Base-by-base conservation (phyloP, 2,113 vertebrate genomes). In the Gyps fulvus region DNA sequence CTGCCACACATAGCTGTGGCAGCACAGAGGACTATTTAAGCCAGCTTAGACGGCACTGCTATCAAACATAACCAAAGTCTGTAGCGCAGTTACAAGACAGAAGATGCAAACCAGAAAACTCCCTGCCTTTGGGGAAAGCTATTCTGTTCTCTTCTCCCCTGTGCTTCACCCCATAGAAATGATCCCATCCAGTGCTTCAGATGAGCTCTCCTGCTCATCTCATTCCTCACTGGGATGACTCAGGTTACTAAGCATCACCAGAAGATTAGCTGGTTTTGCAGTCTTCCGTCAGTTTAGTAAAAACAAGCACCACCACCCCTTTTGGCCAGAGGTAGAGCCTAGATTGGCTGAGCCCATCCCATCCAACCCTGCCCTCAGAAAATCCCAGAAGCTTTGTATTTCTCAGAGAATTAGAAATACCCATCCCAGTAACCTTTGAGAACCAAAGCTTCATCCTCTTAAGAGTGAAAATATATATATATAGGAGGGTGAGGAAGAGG, bases 11-110 rank as follows among this genome's bases (percentile, higher is more conserved):
- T 2, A 70, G 89, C 2, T 80, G 50, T 87, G 50, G 65, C 71
- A 78, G 72, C 85, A 96, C 91, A 96, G 87, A 42, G 29, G 50
- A 70, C 94, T 86, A 81, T 96, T 95, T 92, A 95, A 89, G 26
- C 50, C 86, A 58, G 27, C n/a, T 90, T 61, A 89, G 86, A 90
- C 27, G 83, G 67, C n/a, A 32, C 38, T 74, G 65, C 91, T 83
- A 38, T 83, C 76, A 95, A 81, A 83, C 34, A 87, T 31, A 95
- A 86, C 83, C 63, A 45, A 16, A 42, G 67, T 38, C 67, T 73
- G 63, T 42, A 90, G 54, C 5, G 7, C 45, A 52, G 59, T 58
- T 78, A 83, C 20, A 84, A 62, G 80, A 81, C n/a, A 67, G 52
- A 80, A 93, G 61, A 92, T 7, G 49, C 16, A 86, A 83, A 87